Conservation (phyloP, 2,888 invertebrate genomes). For the Liodrosophila aerea region DNA sequence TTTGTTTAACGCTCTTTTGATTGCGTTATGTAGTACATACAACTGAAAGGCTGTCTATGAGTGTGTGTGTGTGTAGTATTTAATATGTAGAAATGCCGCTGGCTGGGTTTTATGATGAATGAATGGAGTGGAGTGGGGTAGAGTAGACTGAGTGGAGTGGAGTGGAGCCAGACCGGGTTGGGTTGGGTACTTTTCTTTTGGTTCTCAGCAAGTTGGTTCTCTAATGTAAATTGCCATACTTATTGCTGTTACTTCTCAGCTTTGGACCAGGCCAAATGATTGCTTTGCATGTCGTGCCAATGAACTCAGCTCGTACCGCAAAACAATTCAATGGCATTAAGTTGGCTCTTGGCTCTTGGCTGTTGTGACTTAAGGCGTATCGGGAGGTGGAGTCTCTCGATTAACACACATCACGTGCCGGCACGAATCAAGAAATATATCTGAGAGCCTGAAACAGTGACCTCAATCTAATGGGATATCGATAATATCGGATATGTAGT, state of each 20-base stretch:
- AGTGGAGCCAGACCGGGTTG: too few relatives aligned
- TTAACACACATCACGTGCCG: constrained; percentile 51
- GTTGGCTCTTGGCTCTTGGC: not conserved
- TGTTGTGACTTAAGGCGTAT: not conserved
- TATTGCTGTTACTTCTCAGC: constrained; percentile 29
- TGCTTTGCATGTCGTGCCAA: constrained; percentile 70
- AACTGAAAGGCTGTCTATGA: constrained; percentile 6
- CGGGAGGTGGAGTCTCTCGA: constrained; percentile 31
- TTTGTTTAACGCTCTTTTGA: constrained; percentile 48
- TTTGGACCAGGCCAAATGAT: constrained; percentile 55
- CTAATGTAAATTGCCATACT: constrained; percentile 63
- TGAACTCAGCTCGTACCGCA: constrained; percentile 50
- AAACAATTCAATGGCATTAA: constrained; percentile 50
- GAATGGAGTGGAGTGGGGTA: constrained; percentile 1
- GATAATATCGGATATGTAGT: too few relatives aligned
- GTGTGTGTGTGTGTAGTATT: constrained; percentile 4
- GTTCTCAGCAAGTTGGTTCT: constrained; percentile 22
- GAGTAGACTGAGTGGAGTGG: too few relatives aligned
- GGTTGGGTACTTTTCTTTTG: constrained; percentile 3
- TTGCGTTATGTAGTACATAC: constrained; percentile 31
- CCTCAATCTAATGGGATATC: constrained; percentile 23
- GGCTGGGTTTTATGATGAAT: constrained; percentile 45
- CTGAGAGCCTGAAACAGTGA: constrained; percentile 20
- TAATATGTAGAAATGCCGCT: constrained; percentile 7
- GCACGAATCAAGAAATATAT: constrained; percentile 5